Conservation (phyloP, 2,888 invertebrate genomes). For the Epirrhoe tristata region DNA sequence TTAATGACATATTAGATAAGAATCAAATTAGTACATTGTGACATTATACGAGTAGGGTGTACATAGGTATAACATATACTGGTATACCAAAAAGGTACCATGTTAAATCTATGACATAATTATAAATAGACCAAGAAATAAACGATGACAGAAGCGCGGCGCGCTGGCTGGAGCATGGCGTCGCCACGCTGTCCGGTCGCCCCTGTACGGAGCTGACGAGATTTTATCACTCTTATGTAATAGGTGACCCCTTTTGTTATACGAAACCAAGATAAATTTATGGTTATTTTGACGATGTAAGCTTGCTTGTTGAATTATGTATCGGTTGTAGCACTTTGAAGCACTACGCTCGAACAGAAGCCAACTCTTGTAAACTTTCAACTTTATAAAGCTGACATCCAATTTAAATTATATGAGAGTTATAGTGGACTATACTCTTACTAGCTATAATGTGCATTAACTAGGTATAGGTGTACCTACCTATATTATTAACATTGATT, state of each 20-base stretch:
- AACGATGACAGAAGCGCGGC: constrained; percentile 42
- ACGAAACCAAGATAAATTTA: constrained; percentile 22
- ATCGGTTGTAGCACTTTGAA: constrained; percentile 5
- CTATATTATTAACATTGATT: no score
- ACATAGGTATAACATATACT: no score
- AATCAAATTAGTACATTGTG: neutral
- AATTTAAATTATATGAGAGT: neutral
- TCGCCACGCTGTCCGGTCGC: constrained; percentile 46
- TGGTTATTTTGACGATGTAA: constrained; percentile 30
- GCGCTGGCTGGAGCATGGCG: constrained; percentile 49
- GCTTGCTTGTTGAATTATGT: constrained; percentile 25
- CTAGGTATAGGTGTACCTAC: no score
- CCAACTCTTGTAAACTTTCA: constrained; percentile 11
- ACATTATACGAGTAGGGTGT: no score
- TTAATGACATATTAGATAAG: neutral
- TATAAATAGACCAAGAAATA: neutral
- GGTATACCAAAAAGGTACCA: no score
- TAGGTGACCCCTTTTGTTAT: constrained; percentile 37
- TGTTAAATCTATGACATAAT: no score
- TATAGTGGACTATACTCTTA: neutral
- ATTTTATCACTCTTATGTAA: constrained; percentile 48
- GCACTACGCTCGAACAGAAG: neutral
- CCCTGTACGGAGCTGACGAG: constrained; percentile 39
- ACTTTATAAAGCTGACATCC: constrained; percentile 2
- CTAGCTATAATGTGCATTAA: neutral